Evolutionary conservation across 1,140 invertebrate species (phyloP).

Genomic region (Druon quercuslanigerum): DNA sequence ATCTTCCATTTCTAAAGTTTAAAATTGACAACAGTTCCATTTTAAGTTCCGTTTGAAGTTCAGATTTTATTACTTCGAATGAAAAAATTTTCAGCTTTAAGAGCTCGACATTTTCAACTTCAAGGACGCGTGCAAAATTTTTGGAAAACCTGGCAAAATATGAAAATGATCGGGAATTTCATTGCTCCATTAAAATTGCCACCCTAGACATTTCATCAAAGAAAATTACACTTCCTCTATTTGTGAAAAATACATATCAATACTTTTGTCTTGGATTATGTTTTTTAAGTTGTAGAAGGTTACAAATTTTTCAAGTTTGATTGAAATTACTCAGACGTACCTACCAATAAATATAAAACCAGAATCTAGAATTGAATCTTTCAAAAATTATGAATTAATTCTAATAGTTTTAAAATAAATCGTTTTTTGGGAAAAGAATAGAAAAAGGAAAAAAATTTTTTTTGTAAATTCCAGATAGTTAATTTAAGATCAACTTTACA

Average conservation of each 20-base stretch:
- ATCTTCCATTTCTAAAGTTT: too few relatives aligned
- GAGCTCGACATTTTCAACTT: too few relatives aligned
- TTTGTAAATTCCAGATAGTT: neutral
- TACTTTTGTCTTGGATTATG: constrained; percentile 18
- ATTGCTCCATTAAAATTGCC: too few relatives aligned
- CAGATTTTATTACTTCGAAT: too few relatives aligned
- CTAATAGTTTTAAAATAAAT: neutral
- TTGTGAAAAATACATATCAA: constrained; percentile 8
- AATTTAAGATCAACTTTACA: neutral
- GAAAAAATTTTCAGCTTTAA: too few relatives aligned
- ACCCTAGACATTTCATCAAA: too few relatives aligned
- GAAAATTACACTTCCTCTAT: neutral
- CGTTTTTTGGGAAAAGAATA: neutral
- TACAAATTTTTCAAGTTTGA: neutral
- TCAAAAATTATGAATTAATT: neutral
- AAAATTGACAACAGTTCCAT: too few relatives aligned
- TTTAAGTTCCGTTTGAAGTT: too few relatives aligned
- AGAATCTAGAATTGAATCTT: neutral
- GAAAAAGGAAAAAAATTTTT: neutral
- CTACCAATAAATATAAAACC: neutral
- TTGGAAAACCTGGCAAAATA: too few relatives aligned
- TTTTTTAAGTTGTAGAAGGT: neutral
- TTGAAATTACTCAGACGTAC: neutral
- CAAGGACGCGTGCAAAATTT: too few relatives aligned
- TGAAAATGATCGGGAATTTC: too few relatives aligned